These are phyloP conservation scores for Onthophagus taurus DNA, from an alignment of 1,140 invertebrate species.

Conservation along the genomic window DNA sequence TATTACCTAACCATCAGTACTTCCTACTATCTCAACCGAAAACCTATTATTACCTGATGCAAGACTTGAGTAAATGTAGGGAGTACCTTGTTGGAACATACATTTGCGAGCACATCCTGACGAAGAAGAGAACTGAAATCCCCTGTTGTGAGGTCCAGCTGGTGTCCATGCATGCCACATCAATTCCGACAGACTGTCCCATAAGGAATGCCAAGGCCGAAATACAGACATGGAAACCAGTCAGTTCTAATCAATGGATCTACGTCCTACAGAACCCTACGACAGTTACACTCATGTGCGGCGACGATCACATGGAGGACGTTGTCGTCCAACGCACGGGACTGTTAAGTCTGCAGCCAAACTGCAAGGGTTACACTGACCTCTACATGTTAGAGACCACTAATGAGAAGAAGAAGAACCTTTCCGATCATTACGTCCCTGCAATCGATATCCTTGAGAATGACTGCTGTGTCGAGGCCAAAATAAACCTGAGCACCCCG, in stretches of 20 bases:
- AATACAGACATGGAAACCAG: no score
- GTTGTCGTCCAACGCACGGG: not conserved
- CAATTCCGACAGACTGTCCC: constrained; percentile 2
- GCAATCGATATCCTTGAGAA: not conserved
- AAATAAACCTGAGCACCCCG: not conserved
- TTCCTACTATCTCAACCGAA: not conserved
- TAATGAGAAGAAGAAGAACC: not conserved
- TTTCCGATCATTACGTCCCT: constrained; percentile 3
- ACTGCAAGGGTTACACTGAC: not conserved
- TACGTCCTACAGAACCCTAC: not conserved
- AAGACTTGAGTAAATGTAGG: not conserved
- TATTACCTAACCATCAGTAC: constrained; percentile 2
- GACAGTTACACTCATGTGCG: not conserved
- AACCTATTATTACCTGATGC: constrained; percentile 6
- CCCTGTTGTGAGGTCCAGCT: not conserved
- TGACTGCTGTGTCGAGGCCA: constrained; percentile 1
- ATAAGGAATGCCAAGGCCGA: constrained; percentile 5
- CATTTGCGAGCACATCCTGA: not conserved
- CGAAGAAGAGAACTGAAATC: constrained; percentile 3
- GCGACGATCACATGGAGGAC: not conserved
- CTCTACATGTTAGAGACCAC: not conserved
- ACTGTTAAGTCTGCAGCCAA: not conserved
- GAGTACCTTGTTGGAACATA: not conserved
- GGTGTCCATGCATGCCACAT: not conserved
- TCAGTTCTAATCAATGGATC: not conserved